Evolutionary conservation across 2,113 vertebrate species (phyloP).

Genomic region (Capra hircus): DNA sequence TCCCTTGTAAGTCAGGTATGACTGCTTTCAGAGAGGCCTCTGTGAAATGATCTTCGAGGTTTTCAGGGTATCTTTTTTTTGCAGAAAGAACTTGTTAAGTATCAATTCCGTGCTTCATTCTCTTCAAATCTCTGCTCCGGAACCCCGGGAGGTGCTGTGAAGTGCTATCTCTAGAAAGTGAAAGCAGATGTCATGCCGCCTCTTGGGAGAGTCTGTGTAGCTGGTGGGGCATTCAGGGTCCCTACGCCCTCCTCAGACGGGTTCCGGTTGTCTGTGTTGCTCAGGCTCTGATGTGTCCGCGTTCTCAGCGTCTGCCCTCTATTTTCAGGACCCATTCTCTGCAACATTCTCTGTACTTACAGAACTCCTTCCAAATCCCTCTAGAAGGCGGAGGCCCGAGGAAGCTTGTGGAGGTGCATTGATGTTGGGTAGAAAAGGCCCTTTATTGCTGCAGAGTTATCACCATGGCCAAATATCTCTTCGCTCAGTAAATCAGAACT

Average conservation of each 20-base stretch:
- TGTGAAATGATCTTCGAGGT: not conserved
- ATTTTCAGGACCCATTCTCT: not conserved
- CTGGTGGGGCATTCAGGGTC: not conserved
- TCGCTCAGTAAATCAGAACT: not conserved
- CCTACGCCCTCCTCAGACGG: not conserved
- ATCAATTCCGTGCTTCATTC: not conserved
- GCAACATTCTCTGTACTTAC: not conserved
- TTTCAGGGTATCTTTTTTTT: not conserved
- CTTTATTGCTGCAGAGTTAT: not conserved
- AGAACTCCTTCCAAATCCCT: not conserved
- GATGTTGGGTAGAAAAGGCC: too few species aligned
- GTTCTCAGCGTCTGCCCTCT: not conserved
- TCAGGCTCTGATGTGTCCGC: not conserved
- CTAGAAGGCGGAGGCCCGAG: too few species aligned
- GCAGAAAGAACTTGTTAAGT: not conserved
- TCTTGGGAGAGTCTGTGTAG: not conserved
- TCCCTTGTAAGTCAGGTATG: not conserved
- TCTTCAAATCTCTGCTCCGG: not conserved
- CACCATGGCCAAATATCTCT: not conserved
- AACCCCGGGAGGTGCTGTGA: not conserved
- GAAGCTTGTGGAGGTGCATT: not conserved
- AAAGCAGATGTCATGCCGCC: not conserved
- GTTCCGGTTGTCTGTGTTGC: not conserved
- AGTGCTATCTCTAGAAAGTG: not conserved
- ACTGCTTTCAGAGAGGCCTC: not conserved